Base-by-base conservation (phyloP, 2,113 vertebrate species). In the Chlamydotis undulata region DNA sequence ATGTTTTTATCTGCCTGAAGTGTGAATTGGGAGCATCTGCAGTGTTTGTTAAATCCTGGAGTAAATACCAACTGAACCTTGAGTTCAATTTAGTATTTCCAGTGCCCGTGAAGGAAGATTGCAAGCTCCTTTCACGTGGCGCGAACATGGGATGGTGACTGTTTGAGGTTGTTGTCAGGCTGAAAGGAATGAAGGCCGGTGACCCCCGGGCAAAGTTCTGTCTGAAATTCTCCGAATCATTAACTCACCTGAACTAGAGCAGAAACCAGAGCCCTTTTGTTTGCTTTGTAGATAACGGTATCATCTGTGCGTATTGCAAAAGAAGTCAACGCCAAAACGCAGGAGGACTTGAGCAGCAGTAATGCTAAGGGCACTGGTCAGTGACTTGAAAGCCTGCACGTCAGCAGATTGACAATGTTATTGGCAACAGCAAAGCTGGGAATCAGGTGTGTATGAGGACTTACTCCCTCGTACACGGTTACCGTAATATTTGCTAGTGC, bases 381-480 rank as follows among this genome's bases (percentile, higher is more conserved):
- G 28, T 55, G 78, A 49, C 21, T 6, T 25, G 47, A 26, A 19
- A 82, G 15, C 26, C 25, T 25, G 23, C 1, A 4, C 1, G 0
- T 33, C 60, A 37, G 47, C 41, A 52, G 37, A 3, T 5, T 9
- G 35, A 25, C 52, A 3, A 1, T 1, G 24, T 16, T 37, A 3
- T 8, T 3, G 59, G 78, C 39, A 37, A 24, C 7, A 5, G 52
- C 16, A 75, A 13, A 59, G 39, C 23, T 73, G 77, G 56, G 35
- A 68, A 49, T 7, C 9, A 2, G 35, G 47, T 4, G 24, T 9
- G 56, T 23, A 26, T 73, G 76, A 60, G 61, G 26, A 17, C 56
- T 41, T 1, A 28, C 89, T 61, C 68, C 71, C 43, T 31, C 12
- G 55, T 10, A 45, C 12, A 1, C 4, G 13, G 8, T 3, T 83